Conservation (phyloP, 2,113 vertebrate species). For the Spheniscus mendiculus region DNA sequence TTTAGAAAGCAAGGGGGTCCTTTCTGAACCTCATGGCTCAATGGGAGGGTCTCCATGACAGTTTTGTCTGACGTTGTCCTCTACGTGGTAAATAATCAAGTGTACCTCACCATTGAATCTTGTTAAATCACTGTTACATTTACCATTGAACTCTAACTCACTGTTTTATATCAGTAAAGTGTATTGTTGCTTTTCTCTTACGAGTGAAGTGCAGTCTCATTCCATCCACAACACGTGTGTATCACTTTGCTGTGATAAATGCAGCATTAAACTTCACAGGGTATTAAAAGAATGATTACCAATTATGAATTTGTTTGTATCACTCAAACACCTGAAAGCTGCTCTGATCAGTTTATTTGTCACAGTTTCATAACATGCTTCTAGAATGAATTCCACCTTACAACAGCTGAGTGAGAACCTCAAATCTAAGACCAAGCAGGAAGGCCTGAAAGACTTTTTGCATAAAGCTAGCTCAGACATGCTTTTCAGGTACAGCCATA, state of each 20-base stretch:
- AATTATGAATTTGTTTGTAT: not conserved
- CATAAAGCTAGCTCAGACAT: not conserved
- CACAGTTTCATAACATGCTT: not conserved
- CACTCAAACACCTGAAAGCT: not conserved
- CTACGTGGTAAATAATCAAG: too few species aligned
- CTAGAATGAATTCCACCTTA: not conserved
- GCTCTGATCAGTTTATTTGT: not conserved
- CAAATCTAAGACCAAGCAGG: not conserved
- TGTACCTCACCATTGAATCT: too few species aligned
- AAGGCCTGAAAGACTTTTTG: not conserved
- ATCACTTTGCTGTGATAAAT: not conserved
- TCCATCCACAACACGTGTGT: not conserved
- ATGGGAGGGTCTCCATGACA: too few species aligned
- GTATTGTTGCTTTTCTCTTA: too few species aligned
- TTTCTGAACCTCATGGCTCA: too few species aligned
- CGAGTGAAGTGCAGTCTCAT: too few species aligned
- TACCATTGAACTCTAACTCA: too few species aligned
- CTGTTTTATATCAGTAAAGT: too few species aligned
- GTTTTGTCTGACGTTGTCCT: too few species aligned
- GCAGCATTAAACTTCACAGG: not conserved
- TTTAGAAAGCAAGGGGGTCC: too few species aligned
- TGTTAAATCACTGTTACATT: too few species aligned
- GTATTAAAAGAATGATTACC: not conserved
- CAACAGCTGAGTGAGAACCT: not conserved
- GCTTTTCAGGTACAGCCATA: not conserved